Evolutionary conservation across 2,888 invertebrate species (phyloP).

Genomic region (Leuctra nigra): DNA sequence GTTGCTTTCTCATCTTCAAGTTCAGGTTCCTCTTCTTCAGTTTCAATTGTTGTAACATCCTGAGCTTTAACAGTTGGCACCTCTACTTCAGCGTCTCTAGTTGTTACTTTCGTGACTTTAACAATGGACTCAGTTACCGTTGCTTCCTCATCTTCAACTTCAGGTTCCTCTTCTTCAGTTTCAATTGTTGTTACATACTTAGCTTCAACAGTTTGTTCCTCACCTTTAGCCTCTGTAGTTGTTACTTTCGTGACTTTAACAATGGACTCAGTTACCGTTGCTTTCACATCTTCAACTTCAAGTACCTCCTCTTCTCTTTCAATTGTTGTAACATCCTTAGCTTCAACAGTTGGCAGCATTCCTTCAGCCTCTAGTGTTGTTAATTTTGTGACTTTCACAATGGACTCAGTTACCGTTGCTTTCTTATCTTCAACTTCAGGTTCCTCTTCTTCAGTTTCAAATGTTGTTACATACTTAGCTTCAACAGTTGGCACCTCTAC

Average conservation of each 20-base stretch:
- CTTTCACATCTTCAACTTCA: background rate
- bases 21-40: too few species aligned
- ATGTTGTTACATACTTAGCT: too few species aligned
- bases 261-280: background rate
- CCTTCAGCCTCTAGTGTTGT: too few species aligned
- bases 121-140: too few species aligned
- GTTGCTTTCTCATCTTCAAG: too few species aligned
- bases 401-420: background rate
- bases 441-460: slow-evolving; percentile 20
- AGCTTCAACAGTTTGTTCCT: background rate
- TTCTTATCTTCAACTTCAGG: background rate
- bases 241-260: too few species aligned
- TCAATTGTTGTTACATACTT: background rate
- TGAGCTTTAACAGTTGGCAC: too few species aligned
- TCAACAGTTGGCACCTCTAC: background rate
- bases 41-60: too few species aligned
- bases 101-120: too few species aligned
- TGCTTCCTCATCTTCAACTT: background rate
- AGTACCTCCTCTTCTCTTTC: background rate
- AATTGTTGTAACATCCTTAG: too few species aligned
- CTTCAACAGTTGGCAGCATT: too few species aligned
- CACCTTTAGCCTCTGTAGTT: background rate
- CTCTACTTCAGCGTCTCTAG: too few species aligned
- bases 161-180: slow-evolving; percentile 20
- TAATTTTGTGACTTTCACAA: background rate